Percentiles rank a stretch among this genome's conserved stretches.
Evolutionary conservation across 1,140 invertebrate species (phyloP).

Genomic region (Drosophila sproati): DNA sequence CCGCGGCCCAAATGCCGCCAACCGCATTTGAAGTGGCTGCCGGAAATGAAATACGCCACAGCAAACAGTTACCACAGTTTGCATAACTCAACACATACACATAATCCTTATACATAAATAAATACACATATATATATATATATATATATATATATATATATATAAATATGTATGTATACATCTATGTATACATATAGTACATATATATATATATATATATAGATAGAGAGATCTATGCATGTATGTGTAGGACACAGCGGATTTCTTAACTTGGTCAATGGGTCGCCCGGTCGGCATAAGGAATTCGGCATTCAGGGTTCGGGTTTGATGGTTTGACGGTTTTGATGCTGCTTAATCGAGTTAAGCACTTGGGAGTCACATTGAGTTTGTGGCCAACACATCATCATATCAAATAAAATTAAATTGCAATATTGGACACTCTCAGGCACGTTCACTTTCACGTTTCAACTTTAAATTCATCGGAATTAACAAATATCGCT

Average conservation of each 20-base stretch:
- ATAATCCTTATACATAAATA: slow-evolving; percentile 8
- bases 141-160: slow-evolving; percentile 23
- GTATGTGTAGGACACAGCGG: slow-evolving; percentile 33
- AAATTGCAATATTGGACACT: not conserved
- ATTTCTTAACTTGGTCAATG: slow-evolving; percentile 78
- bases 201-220: slow-evolving; percentile 20
- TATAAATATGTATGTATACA: slow-evolving; percentile 12
- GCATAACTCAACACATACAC: slow-evolving; percentile 48
- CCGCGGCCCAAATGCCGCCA: slow-evolving; percentile 70
- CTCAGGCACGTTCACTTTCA: not conserved
- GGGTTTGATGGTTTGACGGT: slow-evolving; percentile 2
- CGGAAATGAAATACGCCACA: slow-evolving; percentile 66
- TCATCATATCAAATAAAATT: not conserved
- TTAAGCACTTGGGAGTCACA: slow-evolving; percentile 8
- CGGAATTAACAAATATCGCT: too few relatives aligned
- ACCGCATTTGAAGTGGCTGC: slow-evolving; percentile 79
- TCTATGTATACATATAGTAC: slow-evolving; percentile 36
- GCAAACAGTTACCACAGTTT: slow-evolving; percentile 59
- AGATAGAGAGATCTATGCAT: not conserved
- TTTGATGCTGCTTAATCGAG: slow-evolving; percentile 12
- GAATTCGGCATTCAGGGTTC: slow-evolving; percentile 5
- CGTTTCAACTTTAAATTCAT: too few relatives aligned
- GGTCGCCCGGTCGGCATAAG: slow-evolving; percentile 51
- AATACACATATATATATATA: slow-evolving; percentile 10
- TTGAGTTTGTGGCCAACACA: too few relatives aligned